Evolutionary conservation across 2,113 vertebrate genomes (phyloP).

Genomic region (Burhinus bistriatus): DNA sequence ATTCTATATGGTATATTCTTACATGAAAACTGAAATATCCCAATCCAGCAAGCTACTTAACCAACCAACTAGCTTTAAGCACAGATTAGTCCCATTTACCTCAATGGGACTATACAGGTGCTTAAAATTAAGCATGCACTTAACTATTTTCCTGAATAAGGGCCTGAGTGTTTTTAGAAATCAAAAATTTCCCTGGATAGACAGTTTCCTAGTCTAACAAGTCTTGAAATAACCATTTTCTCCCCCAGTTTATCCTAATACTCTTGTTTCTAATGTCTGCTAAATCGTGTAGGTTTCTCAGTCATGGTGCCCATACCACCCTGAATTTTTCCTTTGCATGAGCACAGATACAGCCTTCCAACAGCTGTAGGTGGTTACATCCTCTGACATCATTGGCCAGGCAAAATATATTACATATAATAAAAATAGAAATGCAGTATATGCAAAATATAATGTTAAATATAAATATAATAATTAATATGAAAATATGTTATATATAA

Average conservation of each 20-base stretch:
- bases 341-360: background rate
- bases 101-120: constrained; percentile 35
- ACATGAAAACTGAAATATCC: constrained; percentile 5
- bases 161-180: background rate
- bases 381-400: background rate
- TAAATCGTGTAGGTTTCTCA: constrained; percentile 12
- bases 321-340: background rate
- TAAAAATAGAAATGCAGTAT: background rate
- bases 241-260: background rate
- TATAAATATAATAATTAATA: background rate
- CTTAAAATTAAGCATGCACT: constrained; percentile 41
- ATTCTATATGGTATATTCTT: constrained; percentile 8
- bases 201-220: constrained; percentile 40
- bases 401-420: background rate
- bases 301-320: background rate
- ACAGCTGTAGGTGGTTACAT: background rate
- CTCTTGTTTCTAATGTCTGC: constrained; percentile 25
- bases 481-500: background rate
- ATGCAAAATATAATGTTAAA: background rate
- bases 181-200: background rate
- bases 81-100: constrained; percentile 16
- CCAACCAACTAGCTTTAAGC: background rate
- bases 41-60: constrained; percentile 25
- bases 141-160: constrained; percentile 35
- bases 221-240: constrained; percentile 23